A percentile compares a stretch with the other conserved stretches of the same genome.
Conservation (phyloP, 1,140 invertebrate species). For the Drosophila seguyi region DNA sequence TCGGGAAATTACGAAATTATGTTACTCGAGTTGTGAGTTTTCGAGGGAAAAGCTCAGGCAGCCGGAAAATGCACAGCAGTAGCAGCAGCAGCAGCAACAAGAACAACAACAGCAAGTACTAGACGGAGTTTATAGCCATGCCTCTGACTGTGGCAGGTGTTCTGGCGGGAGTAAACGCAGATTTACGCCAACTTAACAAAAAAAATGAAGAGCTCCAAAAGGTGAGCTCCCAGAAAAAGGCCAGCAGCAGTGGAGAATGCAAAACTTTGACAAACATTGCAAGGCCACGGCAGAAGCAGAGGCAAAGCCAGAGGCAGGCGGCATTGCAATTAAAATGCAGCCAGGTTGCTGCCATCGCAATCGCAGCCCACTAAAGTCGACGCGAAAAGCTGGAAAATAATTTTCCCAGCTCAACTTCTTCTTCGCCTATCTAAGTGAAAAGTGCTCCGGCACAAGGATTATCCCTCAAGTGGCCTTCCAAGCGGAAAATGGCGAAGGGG, state of each 20-base stretch:
- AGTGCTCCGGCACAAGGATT: slow-evolving; percentile 32
- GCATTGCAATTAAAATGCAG: slow-evolving; percentile 71
- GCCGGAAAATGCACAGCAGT: slow-evolving; percentile 69
- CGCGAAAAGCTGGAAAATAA: slow-evolving; percentile 69
- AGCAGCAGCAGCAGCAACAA: slow-evolving; percentile 17
- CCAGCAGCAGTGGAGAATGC: slow-evolving; percentile 37
- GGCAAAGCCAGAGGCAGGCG: neutral
- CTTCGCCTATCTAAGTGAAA: slow-evolving; percentile 42
- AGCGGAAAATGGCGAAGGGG: slow-evolving; percentile 29
- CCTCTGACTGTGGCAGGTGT: slow-evolving; percentile 55
- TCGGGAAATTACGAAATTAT: slow-evolving; percentile 79
- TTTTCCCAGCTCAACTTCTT: slow-evolving; percentile 56
- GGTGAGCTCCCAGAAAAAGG: neutral
- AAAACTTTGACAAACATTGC: slow-evolving; percentile 59
- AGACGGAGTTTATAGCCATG: slow-evolving; percentile 2
- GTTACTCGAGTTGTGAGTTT: slow-evolving; percentile 58
- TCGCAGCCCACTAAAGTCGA: neutral
- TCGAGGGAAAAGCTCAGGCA: slow-evolving; percentile 41
- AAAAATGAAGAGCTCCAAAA: slow-evolving; percentile 33
- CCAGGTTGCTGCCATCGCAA: slow-evolving; percentile 21
- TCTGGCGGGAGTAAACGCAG: slow-evolving; percentile 20
- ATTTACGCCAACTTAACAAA: slow-evolving; percentile 52
- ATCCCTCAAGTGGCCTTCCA: slow-evolving; percentile 49
- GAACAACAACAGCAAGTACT: neutral
- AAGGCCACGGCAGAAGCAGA: neutral